phyloP scores from a whole-genome alignment of 2,888 invertebrate species.

The Elysia crispata region DNA sequence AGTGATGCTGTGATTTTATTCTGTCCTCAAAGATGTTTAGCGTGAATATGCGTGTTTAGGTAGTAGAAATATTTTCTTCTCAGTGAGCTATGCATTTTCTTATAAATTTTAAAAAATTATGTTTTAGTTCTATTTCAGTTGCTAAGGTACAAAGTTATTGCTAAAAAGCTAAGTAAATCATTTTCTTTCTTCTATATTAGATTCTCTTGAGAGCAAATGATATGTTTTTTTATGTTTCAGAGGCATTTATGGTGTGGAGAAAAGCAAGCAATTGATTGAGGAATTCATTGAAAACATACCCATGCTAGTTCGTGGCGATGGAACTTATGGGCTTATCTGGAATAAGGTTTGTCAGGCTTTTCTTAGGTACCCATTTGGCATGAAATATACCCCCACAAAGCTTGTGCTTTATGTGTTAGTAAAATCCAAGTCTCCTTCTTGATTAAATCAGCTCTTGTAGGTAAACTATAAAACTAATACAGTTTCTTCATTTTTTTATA shows the following conservation, averaged over 20 bases:
- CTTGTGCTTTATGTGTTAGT: too few relatives aligned
- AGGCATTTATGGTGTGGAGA: slow-evolving; percentile 10
- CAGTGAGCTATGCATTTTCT: too few relatives aligned
- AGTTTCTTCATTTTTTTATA: neutral
- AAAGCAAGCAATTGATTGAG: slow-evolving; percentile 1
- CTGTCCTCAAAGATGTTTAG: too few relatives aligned
- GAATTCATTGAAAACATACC: slow-evolving; percentile 35
- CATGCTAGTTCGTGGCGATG: neutral
- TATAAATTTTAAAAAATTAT: too few relatives aligned
- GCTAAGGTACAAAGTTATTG: too few relatives aligned
- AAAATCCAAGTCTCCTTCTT: neutral
- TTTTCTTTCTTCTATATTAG: too few relatives aligned
- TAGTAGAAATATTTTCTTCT: too few relatives aligned
- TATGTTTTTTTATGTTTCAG: slow-evolving; percentile 1
- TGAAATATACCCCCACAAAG: neutral
- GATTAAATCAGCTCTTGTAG: neutral
- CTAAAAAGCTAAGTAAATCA: too few relatives aligned
- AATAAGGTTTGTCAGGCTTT: slow-evolving; percentile 20
- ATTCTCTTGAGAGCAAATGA: too few relatives aligned
- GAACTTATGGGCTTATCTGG: slow-evolving; percentile 39
- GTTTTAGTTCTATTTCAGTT: too few relatives aligned
- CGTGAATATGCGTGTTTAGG: too few relatives aligned
- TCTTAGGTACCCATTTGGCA: neutral
- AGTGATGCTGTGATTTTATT: too few relatives aligned
- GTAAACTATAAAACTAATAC: neutral